Evolutionary conservation across 1,140 invertebrate genomes (phyloP).

Genomic region (Phymorhynchus buccinoides): DNA sequence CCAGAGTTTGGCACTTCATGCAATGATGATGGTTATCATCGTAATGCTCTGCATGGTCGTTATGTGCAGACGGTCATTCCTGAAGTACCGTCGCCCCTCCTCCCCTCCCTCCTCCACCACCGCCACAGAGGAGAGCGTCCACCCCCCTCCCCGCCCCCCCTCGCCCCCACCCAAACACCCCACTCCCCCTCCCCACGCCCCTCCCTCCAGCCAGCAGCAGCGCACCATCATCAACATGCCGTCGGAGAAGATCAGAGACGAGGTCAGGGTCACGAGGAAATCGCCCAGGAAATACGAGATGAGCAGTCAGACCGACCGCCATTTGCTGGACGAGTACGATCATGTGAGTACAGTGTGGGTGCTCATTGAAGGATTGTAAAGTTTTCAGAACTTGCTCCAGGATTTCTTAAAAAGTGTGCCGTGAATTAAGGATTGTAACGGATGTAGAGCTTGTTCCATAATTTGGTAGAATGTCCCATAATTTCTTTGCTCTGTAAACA

Average conservation of each 20-base stretch:
- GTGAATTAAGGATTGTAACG: too few relatives aligned
- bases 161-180: slow-evolving; percentile 18
- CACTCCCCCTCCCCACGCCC: slow-evolving; percentile 40
- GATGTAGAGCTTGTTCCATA: too few relatives aligned
- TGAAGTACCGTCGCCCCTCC: neutral
- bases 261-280: slow-evolving; percentile 45
- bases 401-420: too few relatives aligned
- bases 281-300: slow-evolving; percentile 56
- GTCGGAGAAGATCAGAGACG: slow-evolving; percentile 39
- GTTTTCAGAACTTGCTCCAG: too few relatives aligned
- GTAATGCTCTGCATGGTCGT: too few relatives aligned
- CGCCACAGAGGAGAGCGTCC: slow-evolving; percentile 18
- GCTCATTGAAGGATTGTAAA: slow-evolving; percentile 38
- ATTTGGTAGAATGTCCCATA: too few relatives aligned
- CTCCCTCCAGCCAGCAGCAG: slow-evolving; percentile 52
- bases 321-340: slow-evolving; percentile 61
- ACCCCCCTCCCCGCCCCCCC: slow-evolving; percentile 2
- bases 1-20: too few relatives aligned
- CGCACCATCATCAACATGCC: slow-evolving; percentile 57
- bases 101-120: slow-evolving; percentile 14
- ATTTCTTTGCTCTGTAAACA: too few relatives aligned
- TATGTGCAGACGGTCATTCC: slow-evolving; percentile 23
- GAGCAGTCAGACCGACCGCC: slow-evolving; percentile 61
- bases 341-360: slow-evolving; percentile 50
- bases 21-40: too few relatives aligned